A percentile compares a stretch with the other conserved stretches of the same genome.
Conservation (phyloP, 2,113 vertebrate species). For the Ornithorhynchus anatinus region DNA sequence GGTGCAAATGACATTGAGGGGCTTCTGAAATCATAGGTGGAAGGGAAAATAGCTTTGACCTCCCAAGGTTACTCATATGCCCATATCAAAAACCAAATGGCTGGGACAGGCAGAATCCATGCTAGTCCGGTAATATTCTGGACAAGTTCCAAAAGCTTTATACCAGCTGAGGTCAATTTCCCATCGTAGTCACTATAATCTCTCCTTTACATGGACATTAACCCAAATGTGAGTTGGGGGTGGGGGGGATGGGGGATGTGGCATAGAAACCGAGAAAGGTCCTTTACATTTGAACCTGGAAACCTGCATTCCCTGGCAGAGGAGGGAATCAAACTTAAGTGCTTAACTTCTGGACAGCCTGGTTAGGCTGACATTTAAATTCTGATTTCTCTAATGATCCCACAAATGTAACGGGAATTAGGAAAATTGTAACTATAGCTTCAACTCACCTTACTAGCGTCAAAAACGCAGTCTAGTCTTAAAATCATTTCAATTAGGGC, state of each 20-base stretch:
- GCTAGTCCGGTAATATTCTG: too few relatives aligned
- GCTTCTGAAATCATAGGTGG: too few relatives aligned
- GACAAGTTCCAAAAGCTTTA: too few relatives aligned
- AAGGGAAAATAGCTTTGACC: too few relatives aligned
- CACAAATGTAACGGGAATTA: background rate
- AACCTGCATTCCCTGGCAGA: rapidly evolving
- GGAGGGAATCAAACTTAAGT: background rate
- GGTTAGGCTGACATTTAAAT: background rate
- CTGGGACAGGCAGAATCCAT: too few relatives aligned
- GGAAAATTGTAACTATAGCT: background rate
- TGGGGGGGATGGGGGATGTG: too few relatives aligned
- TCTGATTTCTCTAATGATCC: background rate
- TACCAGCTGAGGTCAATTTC: too few relatives aligned
- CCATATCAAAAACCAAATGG: too few relatives aligned
- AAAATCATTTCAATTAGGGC: slow-evolving; percentile 48
- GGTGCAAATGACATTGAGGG: background rate
- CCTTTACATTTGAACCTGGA: rapidly evolving
- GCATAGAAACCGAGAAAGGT: rapidly evolving
- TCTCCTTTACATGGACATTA: too few relatives aligned
- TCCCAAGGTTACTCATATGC: too few relatives aligned
- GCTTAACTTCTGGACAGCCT: background rate
- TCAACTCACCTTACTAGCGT: slow-evolving; percentile 70
- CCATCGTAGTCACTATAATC: too few relatives aligned
- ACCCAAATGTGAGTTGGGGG: too few relatives aligned
- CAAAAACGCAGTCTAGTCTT: slow-evolving; percentile 68